Evolutionary conservation across 2,113 vertebrate species (phyloP), one percentile per base, ranked within the genome.

Genomic region (Psammodynastes pulverulentus): DNA sequence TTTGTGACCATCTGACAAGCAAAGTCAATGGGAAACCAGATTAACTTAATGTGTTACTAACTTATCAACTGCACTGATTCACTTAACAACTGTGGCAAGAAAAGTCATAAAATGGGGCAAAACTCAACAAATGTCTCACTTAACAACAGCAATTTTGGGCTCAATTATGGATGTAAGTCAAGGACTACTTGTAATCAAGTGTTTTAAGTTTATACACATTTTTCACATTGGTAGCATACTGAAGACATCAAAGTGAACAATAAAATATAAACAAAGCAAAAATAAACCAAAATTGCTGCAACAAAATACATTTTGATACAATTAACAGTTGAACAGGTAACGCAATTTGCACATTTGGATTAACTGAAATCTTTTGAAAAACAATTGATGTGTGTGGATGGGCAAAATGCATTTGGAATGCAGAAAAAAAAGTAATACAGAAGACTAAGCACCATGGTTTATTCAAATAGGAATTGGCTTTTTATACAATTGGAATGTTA

Each of bases 161-260:
- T 67, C 29, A 67, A n/a, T 67, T 15, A 15, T 67, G 58, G 29
- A 67, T 67, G 29, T n/a, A 67, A n/a, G 58, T 67, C 58, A 67
- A 67, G 4, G 12, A 67, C 58, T 67, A 67, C 58, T n/a, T 67
- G 1, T 67, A 93, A 93, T 88, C 26, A 86, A 92, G 85, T 24
- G 94, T 93, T 96, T 90, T 26, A 85, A 23, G 29, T 45, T 88
- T 86, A 7, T 86, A 94, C 89, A 89, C 53, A 90, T 91, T 52
- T 92, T 87, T 95, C 0, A 43, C 45, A 86, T 19, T 9, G 89
- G 21, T 58, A 79, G 92, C 72, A 53, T 29, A 54, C 19, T 46
- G 43, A 43, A 56, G 21, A 84, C 88, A 85, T 91, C 62, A 24
- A 89, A 48, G 10, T 48, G 49, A 72, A 88, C 48, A 39, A 56